Base-by-base conservation (phyloP, 2,888 invertebrate genomes). In the Netelia melanura region DNA sequence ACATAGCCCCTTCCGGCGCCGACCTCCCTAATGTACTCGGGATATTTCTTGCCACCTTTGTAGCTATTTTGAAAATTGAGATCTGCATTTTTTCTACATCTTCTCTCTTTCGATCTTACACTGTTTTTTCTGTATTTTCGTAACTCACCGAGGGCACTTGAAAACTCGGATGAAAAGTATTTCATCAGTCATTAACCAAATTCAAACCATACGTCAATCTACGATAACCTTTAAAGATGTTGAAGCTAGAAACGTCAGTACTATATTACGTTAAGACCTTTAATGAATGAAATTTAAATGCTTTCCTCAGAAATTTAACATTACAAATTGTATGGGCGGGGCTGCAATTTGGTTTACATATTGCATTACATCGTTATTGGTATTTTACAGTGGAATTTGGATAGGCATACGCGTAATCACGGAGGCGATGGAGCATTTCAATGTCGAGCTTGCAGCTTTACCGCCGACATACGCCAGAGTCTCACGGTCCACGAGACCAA, bases 361-460 rank as follows among this genome's bases (percentile, higher is more conserved):
- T 58, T 64, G 8, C 11, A 21, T 65, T 75, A 25, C 52, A 44
- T 81, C 54, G 70, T 79, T 58, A 6, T 56, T 64, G 17, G 44
- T 30, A 43, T 81, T 86, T 87, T 89, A 0, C 85, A 93, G 94
- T 98, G 98, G 97, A 98, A 98, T 94, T 95, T 98, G 94, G 98
- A 98, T 93, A 96, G 98, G 8, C 99, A 99, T 93, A 97, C 97
- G 95, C 97, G 97, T 94, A 98, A 98, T 93, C 98, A 98, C 94
- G 97, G 96, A 86, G 98, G 98, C 2, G 96, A 95, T 78, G 98
- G 98, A n/a, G 96, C 96, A 86, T 97, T 97, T 94, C 96, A 96
- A 91, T 98, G 98, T 94, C 96, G 97, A 61, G 96, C 97, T 88
- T 98, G 98, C 94, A 97, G 98, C 94, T 98, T 98, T 93, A 97